Evolutionary conservation across 2,797 vertebrate species (phyloP).

Genomic region (Saxicola maurus): DNA sequence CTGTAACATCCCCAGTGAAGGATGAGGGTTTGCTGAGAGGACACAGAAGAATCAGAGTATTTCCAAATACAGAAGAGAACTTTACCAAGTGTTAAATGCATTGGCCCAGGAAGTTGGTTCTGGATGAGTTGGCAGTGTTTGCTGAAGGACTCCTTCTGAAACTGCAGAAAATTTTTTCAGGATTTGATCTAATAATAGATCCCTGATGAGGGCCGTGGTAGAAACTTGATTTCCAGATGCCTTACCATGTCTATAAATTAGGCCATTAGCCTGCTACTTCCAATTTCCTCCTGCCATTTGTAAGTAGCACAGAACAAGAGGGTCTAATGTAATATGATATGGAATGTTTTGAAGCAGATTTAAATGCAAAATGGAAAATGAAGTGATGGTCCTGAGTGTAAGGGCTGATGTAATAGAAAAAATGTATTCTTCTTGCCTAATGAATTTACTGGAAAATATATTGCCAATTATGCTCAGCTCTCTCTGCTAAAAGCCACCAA

Average conservation of each 20-base stretch:
- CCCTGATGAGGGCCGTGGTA: not conserved
- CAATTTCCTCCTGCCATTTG: constrained; percentile 52
- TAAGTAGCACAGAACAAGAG: not conserved
- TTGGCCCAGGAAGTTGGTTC: not conserved
- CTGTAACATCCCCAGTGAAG: not conserved
- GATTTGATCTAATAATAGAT: not conserved
- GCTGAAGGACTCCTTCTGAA: not conserved
- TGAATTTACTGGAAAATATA: constrained; percentile 41
- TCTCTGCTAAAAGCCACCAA: not conserved
- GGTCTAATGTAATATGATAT: constrained; percentile 16
- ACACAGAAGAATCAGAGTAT: not conserved
- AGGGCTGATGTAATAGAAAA: not conserved
- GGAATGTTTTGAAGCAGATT: constrained; percentile 38
- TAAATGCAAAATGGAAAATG: constrained; percentile 61
- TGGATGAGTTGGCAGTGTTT: not conserved
- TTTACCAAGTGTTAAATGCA: not conserved
- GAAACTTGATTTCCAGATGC: not conserved
- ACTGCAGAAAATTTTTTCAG: not conserved
- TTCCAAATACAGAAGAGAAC: not conserved
- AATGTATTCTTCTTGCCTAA: constrained; percentile 23
- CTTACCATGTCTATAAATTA: constrained; percentile 31
- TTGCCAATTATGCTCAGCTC: not conserved
- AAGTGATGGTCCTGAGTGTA: constrained; percentile 11
- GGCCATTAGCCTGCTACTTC: constrained; percentile 10
- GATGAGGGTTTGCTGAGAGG: not conserved